phyloP scores from a whole-genome alignment of 2,797 vertebrate genomes.

The Ctenopoma kingsleyae region DNA sequence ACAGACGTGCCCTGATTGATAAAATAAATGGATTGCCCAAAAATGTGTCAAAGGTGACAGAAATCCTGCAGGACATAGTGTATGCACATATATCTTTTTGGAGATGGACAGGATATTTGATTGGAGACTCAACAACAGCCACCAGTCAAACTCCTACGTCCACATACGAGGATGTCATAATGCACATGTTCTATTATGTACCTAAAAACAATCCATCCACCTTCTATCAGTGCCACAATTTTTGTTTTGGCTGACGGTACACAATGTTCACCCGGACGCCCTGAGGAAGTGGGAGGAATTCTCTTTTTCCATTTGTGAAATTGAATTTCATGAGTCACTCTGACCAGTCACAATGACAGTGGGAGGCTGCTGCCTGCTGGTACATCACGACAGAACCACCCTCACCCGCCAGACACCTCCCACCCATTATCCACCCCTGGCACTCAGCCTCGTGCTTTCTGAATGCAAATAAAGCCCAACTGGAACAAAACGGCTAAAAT shows the following conservation, averaged over 20 bases:
- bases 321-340: conserved; percentile 61
- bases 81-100: conserved; percentile 10
- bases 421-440: conserved; percentile 1
- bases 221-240: conserved; percentile 8
- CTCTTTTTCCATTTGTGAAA: conserved; percentile 36
- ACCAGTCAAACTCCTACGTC: conserved; percentile 13
- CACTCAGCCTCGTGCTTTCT: conserved; percentile 22
- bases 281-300: conserved; percentile 23
- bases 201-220: conserved; percentile 14
- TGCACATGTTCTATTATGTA: conserved; percentile 15
- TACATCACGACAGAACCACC: conserved; percentile 29
- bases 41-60: neutral
- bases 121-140: neutral
- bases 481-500: conserved; percentile 6
- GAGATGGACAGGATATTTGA: conserved; percentile 1
- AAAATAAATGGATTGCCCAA: neutral
- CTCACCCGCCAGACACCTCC: neutral
- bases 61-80: conserved; percentile 8
- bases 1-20: neutral
- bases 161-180: conserved; percentile 23
- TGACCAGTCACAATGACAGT: conserved; percentile 36
- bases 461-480: conserved; percentile 30
- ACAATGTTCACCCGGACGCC: conserved; percentile 3
- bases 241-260: conserved; percentile 22
- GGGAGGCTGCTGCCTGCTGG: conserved; percentile 34